Conservation (phyloP, 64 coral and sea anemone genomes). For the Stichodactyla mertensii region DNA sequence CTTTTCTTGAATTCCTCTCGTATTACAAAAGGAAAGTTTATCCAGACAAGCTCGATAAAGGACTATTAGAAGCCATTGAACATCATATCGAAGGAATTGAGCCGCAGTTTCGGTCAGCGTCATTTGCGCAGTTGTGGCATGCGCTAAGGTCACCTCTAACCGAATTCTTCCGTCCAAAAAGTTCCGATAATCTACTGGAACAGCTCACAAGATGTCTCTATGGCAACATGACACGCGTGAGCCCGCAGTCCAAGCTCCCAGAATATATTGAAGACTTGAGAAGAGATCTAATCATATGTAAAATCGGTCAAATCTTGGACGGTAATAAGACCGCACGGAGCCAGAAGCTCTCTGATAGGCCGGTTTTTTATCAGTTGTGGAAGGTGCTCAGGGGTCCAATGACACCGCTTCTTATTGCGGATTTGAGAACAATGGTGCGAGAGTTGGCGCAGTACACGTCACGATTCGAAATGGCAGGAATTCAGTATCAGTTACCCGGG, state of each 20-base stretch:
- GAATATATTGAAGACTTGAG: constrained; percentile 30
- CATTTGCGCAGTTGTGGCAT: constrained; percentile 70
- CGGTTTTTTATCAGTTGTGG: constrained; percentile 44
- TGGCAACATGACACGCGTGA: background rate
- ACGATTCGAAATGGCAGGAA: constrained; percentile 78
- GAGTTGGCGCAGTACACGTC: constrained; percentile 59
- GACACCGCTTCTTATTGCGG: constrained; percentile 41
- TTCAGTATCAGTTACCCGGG: constrained; percentile 58
- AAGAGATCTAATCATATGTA: constrained; percentile 68
- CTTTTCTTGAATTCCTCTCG: constrained; percentile 20
- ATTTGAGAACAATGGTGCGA: constrained; percentile 48
- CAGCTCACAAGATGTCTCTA: constrained; percentile 46
- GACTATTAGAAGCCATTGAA: constrained; percentile 42
- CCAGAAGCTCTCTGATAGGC: constrained; percentile 13
- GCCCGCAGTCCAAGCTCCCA: constrained; percentile 26
- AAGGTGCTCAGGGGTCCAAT: constrained; percentile 50
- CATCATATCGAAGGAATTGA: constrained; percentile 85
- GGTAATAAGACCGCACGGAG: background rate
- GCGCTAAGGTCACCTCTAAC: constrained; percentile 61
- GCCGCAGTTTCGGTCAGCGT: constrained; percentile 76
- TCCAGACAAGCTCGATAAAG: constrained; percentile 35
- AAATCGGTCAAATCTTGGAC: constrained; percentile 56
- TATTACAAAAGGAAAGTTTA: constrained; percentile 43
- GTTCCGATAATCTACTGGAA: constrained; percentile 18
- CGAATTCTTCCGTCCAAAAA: constrained; percentile 40